Evolutionary conservation across 2,113 vertebrate species (phyloP).

Genomic region (Charadrius vociferus): DNA sequence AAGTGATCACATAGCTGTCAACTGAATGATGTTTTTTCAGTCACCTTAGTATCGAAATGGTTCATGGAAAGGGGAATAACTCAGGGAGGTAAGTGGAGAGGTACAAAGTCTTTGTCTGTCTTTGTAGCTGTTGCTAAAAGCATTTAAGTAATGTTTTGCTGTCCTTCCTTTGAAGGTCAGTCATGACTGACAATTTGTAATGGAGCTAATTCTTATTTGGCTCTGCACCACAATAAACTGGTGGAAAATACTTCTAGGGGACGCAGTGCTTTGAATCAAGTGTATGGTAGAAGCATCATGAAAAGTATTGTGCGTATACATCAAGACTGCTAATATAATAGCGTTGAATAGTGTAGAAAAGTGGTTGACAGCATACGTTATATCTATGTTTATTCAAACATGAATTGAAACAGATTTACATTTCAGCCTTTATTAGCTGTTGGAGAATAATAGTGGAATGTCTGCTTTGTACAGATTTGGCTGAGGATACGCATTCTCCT

Average conservation of each 20-base stretch:
- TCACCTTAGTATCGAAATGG: background rate
- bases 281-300: background rate
- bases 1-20: background rate
- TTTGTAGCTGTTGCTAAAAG: background rate
- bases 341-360: background rate
- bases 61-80: background rate
- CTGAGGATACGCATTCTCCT: background rate
- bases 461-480: background rate
- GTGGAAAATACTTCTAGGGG: background rate
- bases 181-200: background rate
- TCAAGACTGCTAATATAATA: background rate
- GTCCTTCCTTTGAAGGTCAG: constrained; percentile 1
- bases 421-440: constrained; percentile 4
- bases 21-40: background rate
- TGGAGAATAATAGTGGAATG: background rate
- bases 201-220: background rate
- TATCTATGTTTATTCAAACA: constrained; percentile 7
- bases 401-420: background rate
- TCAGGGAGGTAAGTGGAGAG: background rate
- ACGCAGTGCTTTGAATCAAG: background rate
- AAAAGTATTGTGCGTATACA: rapidly evolving
- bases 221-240: background rate
- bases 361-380: background rate
- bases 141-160: background rate
- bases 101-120: background rate